Evolutionary conservation across 2,113 vertebrate genomes (phyloP).

Genomic region (Chascanopsetta lugubris): DNA sequence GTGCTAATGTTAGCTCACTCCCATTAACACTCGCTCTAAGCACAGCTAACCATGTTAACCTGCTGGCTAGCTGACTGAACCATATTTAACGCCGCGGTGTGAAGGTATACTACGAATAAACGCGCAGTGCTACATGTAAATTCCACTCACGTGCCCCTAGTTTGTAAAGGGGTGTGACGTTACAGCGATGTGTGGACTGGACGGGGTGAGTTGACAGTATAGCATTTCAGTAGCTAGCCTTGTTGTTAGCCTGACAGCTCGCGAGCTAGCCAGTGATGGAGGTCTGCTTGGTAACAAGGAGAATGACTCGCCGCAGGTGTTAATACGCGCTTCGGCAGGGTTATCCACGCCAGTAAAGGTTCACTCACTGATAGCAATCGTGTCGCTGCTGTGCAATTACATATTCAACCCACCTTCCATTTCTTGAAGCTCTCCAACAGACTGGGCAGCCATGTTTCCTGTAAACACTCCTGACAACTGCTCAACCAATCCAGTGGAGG

Average conservation of each 20-base stretch:
- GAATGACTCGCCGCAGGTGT: not conserved
- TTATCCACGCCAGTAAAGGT: not conserved
- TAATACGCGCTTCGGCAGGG: not conserved
- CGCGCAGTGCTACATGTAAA: not conserved
- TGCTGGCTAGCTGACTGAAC: constrained; percentile 13
- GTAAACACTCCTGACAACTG: constrained; percentile 71
- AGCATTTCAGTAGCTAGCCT: constrained; percentile 37
- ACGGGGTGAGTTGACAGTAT: not conserved
- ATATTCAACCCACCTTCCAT: constrained; percentile 81
- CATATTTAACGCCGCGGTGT: not conserved
- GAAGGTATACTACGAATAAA: not conserved
- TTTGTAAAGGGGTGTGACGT: not conserved
- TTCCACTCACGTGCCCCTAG: not conserved
- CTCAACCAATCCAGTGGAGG: constrained; percentile 68
- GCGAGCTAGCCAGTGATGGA: constrained; percentile 33
- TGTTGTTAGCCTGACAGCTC: constrained; percentile 70
- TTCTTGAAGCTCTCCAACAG: constrained; percentile 82
- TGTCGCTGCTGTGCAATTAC: not conserved
- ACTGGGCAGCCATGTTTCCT: constrained; percentile 81
- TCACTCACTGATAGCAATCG: too few relatives aligned
- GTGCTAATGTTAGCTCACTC: not conserved
- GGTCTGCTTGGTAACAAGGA: constrained; percentile 19
- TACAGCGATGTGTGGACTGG: too few relatives aligned
- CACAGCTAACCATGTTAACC: constrained; percentile 31
- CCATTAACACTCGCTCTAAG: not conserved